A percentile compares a stretch with the other conserved stretches of the same genome.
Conservation (phyloP, 2,113 vertebrate species). For the Odocoileus virginianus region DNA sequence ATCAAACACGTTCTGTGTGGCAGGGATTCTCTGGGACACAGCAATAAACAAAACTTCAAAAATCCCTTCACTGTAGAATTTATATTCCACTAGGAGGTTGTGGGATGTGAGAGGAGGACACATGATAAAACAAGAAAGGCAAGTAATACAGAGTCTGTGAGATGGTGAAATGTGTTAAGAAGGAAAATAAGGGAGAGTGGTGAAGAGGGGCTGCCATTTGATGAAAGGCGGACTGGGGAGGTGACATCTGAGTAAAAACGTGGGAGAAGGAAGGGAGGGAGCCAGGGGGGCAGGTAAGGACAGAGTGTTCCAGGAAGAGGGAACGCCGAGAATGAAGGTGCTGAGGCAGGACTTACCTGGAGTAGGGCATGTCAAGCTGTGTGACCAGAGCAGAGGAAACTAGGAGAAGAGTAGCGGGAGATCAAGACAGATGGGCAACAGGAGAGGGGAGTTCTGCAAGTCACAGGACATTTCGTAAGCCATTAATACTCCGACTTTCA, state of each 20-base stretch:
- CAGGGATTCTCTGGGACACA: background rate
- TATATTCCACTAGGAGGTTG: background rate
- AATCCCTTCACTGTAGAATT: background rate
- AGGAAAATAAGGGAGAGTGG: background rate
- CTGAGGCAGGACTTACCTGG: background rate
- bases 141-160: background rate
- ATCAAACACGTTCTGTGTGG: background rate
- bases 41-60: background rate
- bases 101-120: too few relatives aligned
- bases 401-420: background rate
- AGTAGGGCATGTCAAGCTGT: background rate
- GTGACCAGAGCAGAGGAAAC: background rate
- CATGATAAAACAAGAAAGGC: background rate
- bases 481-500: background rate
- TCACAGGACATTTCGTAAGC: too few relatives aligned
- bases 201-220: background rate
- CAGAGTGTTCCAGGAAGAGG: background rate
- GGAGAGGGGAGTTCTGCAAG: rapidly evolving
- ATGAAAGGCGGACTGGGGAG: background rate
- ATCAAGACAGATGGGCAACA: too few relatives aligned
- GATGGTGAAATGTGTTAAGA: background rate
- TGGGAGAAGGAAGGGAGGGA: background rate
- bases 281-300: rapidly evolving
- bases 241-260: background rate
- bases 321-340: background rate